Conservation (phyloP, 2,888 invertebrate species). For the Branchellion lobata region DNA sequence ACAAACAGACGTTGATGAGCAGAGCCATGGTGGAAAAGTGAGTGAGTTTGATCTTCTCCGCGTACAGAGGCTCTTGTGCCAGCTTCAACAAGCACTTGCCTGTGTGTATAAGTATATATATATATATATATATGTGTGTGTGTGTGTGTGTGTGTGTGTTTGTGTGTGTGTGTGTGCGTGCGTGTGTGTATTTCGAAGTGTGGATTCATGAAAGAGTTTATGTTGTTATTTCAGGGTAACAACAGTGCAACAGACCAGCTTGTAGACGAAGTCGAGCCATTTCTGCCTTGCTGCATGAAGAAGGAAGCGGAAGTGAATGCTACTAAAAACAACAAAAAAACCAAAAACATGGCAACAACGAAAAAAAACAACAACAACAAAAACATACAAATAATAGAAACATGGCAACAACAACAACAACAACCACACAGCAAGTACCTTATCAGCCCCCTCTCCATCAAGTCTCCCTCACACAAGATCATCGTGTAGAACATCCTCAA, state of each 20-base stretch:
- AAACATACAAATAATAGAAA: not conserved
- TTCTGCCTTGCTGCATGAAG: conserved; percentile 66
- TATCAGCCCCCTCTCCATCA: conserved; percentile 67
- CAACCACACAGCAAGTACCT: conserved; percentile 58
- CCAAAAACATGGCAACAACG: not conserved
- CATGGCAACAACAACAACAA: not conserved
- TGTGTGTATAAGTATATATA: conserved; percentile 81
- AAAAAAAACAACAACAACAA: not conserved
- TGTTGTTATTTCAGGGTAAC: too few relatives aligned
- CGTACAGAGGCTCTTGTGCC: conserved; percentile 92
- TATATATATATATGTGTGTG: too few relatives aligned
- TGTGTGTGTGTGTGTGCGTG: too few relatives aligned
- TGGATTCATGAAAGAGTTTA: too few relatives aligned
- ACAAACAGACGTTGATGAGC: conserved; percentile 76
- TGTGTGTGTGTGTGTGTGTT: too few relatives aligned
- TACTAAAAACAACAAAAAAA: not conserved
- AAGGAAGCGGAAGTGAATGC: not conserved
- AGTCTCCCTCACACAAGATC: conserved; percentile 85
- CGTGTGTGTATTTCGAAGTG: too few relatives aligned
- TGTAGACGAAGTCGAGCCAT: conserved; percentile 77
- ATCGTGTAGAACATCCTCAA: conserved; percentile 91
- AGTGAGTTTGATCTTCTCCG: conserved; percentile 88
- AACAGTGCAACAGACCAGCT: not conserved
- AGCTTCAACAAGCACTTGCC: conserved; percentile 94
- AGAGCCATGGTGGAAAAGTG: conserved; percentile 91